phyloP scores from a whole-genome alignment of 2,888 invertebrate species.

The Adelognathus sp. region DNA sequence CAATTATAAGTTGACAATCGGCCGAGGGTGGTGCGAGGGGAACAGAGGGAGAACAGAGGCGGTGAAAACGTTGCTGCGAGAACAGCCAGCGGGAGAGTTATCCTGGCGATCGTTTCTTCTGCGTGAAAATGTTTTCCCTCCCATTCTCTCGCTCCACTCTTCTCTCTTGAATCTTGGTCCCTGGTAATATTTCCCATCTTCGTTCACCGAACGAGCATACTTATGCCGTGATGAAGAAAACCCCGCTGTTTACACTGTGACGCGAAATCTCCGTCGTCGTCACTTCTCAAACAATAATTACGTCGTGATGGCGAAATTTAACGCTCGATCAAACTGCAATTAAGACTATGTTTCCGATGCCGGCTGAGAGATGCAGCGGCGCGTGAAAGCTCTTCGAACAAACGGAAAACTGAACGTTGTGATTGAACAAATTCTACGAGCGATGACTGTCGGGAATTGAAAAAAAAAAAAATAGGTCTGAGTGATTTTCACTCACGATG shows the following conservation, averaged over 20 bases:
- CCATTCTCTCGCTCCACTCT: conserved; percentile 15
- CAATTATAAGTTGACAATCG: conserved; percentile 74
- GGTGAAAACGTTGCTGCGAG: conserved; percentile 31
- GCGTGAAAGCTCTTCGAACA: not conserved
- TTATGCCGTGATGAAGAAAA: not conserved
- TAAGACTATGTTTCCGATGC: conserved; percentile 15
- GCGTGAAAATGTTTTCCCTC: conserved; percentile 35
- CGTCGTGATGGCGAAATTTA: conserved; percentile 28
- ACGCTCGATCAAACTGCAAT: conserved; percentile 52
- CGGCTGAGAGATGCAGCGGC: not conserved
- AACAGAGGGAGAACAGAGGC: conserved; percentile 8
- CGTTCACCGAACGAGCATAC: conserved; percentile 24
- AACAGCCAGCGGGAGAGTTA: conserved; percentile 36
- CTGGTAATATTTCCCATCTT: conserved; percentile 22
- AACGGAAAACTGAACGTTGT: no score
- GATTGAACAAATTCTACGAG: not conserved
- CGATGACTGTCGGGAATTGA: not conserved
- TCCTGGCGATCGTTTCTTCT: conserved; percentile 47
- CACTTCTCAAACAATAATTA: conserved; percentile 61
- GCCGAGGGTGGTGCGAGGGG: conserved; percentile 45
- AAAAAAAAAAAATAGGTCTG: not conserved
- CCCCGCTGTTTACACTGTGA: conserved; percentile 61
- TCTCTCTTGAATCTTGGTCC: conserved; percentile 17
- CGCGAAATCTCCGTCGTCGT: conserved; percentile 57
- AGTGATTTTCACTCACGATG: not conserved